Evolutionary conservation across 2,888 invertebrate genomes (phyloP).

Genomic region (Heliconius ismenius): DNA sequence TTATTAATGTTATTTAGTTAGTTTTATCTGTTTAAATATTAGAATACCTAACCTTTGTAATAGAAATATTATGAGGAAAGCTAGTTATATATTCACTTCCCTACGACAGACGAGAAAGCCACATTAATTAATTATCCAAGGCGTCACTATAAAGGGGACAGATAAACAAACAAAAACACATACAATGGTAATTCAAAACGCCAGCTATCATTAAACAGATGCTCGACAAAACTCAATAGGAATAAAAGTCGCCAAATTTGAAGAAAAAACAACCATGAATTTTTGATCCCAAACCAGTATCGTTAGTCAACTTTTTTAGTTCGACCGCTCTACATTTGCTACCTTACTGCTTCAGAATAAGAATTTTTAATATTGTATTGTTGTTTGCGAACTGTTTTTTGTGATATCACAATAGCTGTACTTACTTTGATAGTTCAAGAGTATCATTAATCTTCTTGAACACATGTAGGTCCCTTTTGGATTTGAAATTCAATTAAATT

Average conservation of each 20-base stretch:
- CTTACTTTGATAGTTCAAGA: slow-evolving; percentile 68
- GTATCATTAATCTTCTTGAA: slow-evolving; percentile 77
- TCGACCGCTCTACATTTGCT: slow-evolving; percentile 36
- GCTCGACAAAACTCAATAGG: slow-evolving; percentile 67
- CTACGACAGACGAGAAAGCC: slow-evolving; percentile 5
- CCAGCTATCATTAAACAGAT: slow-evolving; percentile 70
- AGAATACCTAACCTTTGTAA: background rate
- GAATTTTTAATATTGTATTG: slow-evolving; percentile 17
- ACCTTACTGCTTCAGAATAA: slow-evolving; percentile 50
- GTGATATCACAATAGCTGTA: slow-evolving; percentile 60
- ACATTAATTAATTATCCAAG: slow-evolving; percentile 25
- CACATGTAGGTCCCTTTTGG: slow-evolving; percentile 68
- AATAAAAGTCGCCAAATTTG: slow-evolving; percentile 64
- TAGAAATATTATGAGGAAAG: background rate
- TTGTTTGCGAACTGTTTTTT: slow-evolving; percentile 51
- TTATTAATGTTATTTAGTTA: no score
- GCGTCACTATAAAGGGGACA: slow-evolving; percentile 14
- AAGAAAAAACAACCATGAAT: slow-evolving; percentile 72
- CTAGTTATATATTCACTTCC: slow-evolving; percentile 5
- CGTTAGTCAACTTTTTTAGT: slow-evolving; percentile 80
- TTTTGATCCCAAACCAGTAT: slow-evolving; percentile 79
- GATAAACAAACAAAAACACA: slow-evolving; percentile 43
- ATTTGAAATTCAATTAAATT: slow-evolving; percentile 21
- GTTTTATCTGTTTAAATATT: background rate
- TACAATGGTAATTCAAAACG: slow-evolving; percentile 46